phyloP scores from a whole-genome alignment of 2,888 invertebrate species.

The Sericinus montela region DNA sequence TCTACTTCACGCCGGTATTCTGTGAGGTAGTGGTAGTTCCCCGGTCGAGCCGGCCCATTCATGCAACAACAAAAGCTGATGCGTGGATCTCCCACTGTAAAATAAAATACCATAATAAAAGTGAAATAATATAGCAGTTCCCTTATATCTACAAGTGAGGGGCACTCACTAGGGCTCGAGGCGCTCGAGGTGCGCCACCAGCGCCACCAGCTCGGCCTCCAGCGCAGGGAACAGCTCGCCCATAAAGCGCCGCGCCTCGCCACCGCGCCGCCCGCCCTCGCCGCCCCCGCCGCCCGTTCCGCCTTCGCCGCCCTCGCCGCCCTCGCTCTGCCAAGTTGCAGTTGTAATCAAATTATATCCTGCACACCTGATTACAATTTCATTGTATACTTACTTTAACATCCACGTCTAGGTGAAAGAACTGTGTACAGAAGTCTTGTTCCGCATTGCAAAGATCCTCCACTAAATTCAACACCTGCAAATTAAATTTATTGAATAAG shows the following conservation, averaged over 20 bases:
- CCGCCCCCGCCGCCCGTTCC: slow-evolving; percentile 28
- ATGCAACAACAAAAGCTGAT: no score
- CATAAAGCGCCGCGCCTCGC: slow-evolving; percentile 91
- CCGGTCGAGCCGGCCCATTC: no score
- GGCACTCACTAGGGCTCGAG: slow-evolving; percentile 91
- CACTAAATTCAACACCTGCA: slow-evolving; percentile 90
- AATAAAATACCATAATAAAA: no score
- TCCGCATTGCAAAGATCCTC: slow-evolving; percentile 96
- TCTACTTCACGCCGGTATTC: no score
- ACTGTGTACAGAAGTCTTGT: slow-evolving; percentile 95
- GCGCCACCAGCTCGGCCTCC: slow-evolving; percentile 91
- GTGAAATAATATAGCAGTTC: no score
- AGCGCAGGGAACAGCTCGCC: slow-evolving; percentile 92
- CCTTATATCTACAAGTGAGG: no score
- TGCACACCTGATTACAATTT: no score
- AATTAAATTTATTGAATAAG: no score
- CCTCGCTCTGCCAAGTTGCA: slow-evolving; percentile 31
- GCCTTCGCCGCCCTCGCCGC: slow-evolving; percentile 34
- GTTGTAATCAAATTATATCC: no score
- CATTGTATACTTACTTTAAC: slow-evolving; percentile 44
- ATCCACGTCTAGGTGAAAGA: slow-evolving; percentile 89
- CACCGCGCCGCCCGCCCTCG: slow-evolving; percentile 31
- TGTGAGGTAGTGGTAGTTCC: no score
- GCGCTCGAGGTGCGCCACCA: slow-evolving; percentile 92
- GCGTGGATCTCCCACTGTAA: no score